Conservation (phyloP, 2,113 vertebrate genomes). For the Sander lucioperca region DNA sequence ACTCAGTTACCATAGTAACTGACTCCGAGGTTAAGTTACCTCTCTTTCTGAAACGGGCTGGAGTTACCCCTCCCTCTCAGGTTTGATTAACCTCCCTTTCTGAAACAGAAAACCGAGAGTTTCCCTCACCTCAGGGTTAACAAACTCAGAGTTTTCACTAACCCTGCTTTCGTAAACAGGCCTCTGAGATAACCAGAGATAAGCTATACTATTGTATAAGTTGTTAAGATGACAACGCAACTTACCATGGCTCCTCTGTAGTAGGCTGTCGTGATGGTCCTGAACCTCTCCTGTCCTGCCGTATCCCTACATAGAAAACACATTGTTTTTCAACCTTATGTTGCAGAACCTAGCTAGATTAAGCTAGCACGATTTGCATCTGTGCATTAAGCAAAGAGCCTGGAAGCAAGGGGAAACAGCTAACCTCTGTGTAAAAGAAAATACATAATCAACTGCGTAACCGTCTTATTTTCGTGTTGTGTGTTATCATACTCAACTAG, state of each 20-base stretch:
- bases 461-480: not conserved
- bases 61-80: no score
- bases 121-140: no score
- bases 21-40: no score
- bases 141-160: no score
- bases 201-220: not conserved
- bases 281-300: conserved; percentile 95
- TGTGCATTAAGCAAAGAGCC: not conserved
- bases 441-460: not conserved
- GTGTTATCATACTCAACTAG: not conserved
- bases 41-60: no score
- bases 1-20: no score
- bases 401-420: not conserved
- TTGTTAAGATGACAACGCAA: not conserved
- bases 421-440: no score
- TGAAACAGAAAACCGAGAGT: no score
- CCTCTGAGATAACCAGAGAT: not conserved
- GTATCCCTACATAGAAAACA: conserved; percentile 88
- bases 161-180: no score
- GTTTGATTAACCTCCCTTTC: no score
- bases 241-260: conserved; percentile 97
- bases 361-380: not conserved
- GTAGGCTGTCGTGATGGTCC: conserved; percentile 97
- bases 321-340: not conserved
- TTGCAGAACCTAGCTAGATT: not conserved